phyloP scores from a whole-genome alignment of 1,140 invertebrate genomes.

The Cyphomyrmex costatus region DNA sequence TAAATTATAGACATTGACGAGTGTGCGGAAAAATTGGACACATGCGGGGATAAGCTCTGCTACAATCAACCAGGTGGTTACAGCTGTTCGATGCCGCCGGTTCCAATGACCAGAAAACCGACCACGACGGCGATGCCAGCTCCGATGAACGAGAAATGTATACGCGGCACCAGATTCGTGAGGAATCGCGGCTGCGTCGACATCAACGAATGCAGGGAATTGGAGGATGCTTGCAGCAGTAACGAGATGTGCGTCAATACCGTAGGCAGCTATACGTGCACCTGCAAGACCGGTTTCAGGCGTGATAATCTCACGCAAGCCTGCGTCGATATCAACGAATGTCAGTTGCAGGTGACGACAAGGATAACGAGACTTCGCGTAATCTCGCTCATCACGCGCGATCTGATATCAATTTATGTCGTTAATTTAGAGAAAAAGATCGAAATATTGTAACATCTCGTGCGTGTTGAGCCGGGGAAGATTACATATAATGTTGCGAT shows the following conservation, averaged over 20 bases:
- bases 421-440: background rate
- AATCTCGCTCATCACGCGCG: background rate
- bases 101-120: slow-evolving; percentile 77
- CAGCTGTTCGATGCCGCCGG: slow-evolving; percentile 86
- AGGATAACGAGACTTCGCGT: background rate
- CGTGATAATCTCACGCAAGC: slow-evolving; percentile 87
- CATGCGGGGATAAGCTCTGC: slow-evolving; percentile 85
- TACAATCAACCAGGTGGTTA: slow-evolving; percentile 88
- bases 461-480: background rate
- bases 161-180: slow-evolving; percentile 74
- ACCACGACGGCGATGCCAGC: slow-evolving; percentile 56
- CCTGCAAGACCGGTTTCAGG: slow-evolving; percentile 87
- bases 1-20: slow-evolving; percentile 87
- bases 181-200: slow-evolving; percentile 87
- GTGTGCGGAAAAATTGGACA: slow-evolving; percentile 82
- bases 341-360: slow-evolving; percentile 84
- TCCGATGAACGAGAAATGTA: slow-evolving; percentile 64
- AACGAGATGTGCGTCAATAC: slow-evolving; percentile 87
- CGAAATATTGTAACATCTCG: background rate
- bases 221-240: slow-evolving; percentile 86
- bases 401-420: slow-evolving; percentile 7
- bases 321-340: slow-evolving; percentile 90
- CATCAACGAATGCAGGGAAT: slow-evolving; percentile 90
- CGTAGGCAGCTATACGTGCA: slow-evolving; percentile 87
- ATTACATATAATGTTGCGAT: background rate